Base-by-base conservation (phyloP, 2,113 vertebrate genomes). In the Cyanoramphus novaezelandiae region DNA sequence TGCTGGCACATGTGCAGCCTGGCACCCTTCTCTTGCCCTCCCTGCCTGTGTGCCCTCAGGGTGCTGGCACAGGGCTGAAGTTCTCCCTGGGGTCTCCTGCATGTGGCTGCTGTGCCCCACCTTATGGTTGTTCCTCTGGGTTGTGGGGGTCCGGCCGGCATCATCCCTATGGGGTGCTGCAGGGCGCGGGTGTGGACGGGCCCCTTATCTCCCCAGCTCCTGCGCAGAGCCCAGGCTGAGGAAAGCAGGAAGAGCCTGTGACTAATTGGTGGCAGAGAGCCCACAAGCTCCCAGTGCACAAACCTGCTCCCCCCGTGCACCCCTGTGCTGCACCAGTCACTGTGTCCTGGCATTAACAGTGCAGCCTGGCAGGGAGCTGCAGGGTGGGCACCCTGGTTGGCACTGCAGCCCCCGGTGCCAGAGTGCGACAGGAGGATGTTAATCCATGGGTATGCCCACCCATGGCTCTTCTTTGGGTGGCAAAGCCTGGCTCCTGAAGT, bases 201-300 rank as follows among this genome's bases (percentile, higher is more conserved):
- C 17, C 59, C 63, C 82, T 68, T 88, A 83, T 94, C 94, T 83
- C 31, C 49, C 46, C 17, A 15, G 60, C 68, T 90, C 79, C 86
- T 1, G 7, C 8, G 2, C 88, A 94, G 63, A 75, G 90, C 96
- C 71, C 59, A 59, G 83, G n/a, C 95, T 68, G n/a, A 50, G 92
- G 88, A 92, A 96, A 96, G 93, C 93, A 92, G 78, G 94, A 97
- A 96, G 86, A 88, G 78, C 90, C 93, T 31, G 1, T 93, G 93
- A 97, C 93, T 95, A 92, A 90, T 90, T 8, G 25, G 75, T 94
- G 91, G 93, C 94, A 71, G 53, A 18, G 74, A 96, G 81, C 92
- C 89, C 8, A 28, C 6, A 23, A 88, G 60, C 53, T 95, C 49
- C 35, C 19, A 37, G 82, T 15, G 19, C 76, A 50, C 53, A 57